Conservation (phyloP, 2,113 vertebrate species). For the Sus scrofa region DNA sequence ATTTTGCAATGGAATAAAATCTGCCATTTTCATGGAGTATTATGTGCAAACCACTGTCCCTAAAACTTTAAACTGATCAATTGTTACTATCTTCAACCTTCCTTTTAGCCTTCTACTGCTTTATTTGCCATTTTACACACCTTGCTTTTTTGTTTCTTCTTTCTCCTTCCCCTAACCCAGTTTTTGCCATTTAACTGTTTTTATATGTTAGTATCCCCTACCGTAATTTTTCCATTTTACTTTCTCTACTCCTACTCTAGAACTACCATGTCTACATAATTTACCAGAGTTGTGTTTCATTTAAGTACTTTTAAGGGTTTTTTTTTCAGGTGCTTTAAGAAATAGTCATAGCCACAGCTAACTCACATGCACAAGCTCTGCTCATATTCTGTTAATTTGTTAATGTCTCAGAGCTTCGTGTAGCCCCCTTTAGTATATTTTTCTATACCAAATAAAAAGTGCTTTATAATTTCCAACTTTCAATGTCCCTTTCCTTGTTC, state of each 20-base stretch:
- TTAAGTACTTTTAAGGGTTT: background rate
- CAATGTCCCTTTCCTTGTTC: background rate
- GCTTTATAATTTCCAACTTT: background rate
- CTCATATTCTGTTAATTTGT: background rate
- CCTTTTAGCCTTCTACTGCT: background rate
- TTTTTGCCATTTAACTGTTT: slow-evolving; percentile 1
- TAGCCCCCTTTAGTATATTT: background rate
- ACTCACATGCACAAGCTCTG: background rate
- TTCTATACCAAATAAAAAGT: background rate
- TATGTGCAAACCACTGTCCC: background rate
- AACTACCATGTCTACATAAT: background rate
- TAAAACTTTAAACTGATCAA: background rate
- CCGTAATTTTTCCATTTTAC: background rate
- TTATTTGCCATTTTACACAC: background rate
- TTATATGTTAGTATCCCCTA: background rate
- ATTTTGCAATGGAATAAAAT: background rate
- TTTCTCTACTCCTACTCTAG: background rate
- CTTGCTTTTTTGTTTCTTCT: background rate
- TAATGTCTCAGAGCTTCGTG: background rate
- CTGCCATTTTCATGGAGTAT: background rate
- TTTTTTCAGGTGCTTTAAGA: background rate
- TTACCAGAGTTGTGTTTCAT: background rate
- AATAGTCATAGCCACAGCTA: background rate
- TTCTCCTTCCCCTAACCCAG: background rate
- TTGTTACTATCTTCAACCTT: background rate